Percentiles rank a stretch among this genome's conserved stretches.
These are phyloP conservation scores for Panthera leo DNA, from an alignment of 2,113 vertebrate species.

Conservation along the genomic window DNA sequence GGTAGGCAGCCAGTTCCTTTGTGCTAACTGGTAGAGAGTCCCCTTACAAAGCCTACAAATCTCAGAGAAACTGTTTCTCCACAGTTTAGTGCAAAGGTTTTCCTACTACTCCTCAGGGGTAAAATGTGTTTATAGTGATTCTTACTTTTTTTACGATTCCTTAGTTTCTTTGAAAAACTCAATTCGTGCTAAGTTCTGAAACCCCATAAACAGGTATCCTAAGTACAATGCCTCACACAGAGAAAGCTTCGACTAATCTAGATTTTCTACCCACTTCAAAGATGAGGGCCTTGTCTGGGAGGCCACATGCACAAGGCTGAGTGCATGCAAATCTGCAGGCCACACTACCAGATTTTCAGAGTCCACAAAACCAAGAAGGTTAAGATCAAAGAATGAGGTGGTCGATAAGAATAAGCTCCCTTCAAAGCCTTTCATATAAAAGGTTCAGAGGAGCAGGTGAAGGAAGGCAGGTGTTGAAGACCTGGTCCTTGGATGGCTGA, in stretches of 20 bases:
- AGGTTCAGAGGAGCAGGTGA: rapidly evolving
- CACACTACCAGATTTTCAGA: background rate
- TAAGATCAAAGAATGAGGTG: background rate
- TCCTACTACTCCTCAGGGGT: background rate
- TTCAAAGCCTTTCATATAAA: background rate
- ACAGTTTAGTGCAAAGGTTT: background rate
- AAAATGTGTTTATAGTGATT: background rate
- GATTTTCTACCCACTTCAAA: background rate
- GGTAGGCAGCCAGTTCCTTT: background rate
- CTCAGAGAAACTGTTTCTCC: background rate
- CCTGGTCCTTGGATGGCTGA: background rate
- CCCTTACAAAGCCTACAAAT: too few relatives aligned
- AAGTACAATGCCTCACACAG: background rate
- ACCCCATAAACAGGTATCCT: background rate
- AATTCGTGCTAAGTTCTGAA: background rate
- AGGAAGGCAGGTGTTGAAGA: background rate
- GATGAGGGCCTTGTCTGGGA: background rate
- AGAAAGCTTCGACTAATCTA: background rate
- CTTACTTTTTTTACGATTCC: background rate
- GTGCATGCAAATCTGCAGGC: background rate
- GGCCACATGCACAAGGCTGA: background rate
- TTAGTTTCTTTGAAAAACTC: background rate
- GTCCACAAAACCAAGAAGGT: background rate
- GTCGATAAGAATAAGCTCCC: rapidly evolving
- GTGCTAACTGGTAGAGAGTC: background rate